A percentile compares a stretch with the other conserved stretches of the same genome.
Evolutionary conservation across 1,140 invertebrate genomes (phyloP).

Genomic region (Solen grandis): DNA sequence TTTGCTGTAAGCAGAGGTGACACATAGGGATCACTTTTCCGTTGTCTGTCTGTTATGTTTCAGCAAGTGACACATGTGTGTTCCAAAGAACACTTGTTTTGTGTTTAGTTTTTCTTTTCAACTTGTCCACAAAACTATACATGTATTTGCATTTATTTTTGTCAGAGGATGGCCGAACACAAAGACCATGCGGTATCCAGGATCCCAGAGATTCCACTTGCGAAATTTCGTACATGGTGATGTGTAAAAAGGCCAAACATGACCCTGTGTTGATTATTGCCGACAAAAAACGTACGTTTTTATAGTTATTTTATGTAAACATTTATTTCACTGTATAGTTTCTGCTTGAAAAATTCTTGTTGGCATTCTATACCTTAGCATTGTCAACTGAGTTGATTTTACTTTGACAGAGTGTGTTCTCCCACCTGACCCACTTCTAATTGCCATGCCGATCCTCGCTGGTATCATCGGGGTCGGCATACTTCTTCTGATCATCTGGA

Average conservation of each 20-base stretch:
- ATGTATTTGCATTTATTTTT: background rate
- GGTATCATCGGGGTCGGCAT: constrained; percentile 93
- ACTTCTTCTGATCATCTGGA: constrained; percentile 95
- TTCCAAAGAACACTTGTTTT: too few relatives aligned
- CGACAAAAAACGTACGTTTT: background rate
- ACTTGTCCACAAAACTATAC: too few relatives aligned
- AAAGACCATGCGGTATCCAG: background rate
- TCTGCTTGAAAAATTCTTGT: constrained; percentile 11
- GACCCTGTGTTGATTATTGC: background rate
- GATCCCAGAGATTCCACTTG: background rate
- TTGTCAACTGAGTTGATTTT: constrained; percentile 15
- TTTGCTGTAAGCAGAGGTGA: too few relatives aligned
- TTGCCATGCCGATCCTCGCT: constrained; percentile 95
- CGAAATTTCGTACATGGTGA: background rate
- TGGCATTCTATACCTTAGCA: background rate
- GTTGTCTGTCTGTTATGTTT: too few relatives aligned
- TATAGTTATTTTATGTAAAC: too few relatives aligned
- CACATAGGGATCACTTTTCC: too few relatives aligned
- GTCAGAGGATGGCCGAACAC: background rate
- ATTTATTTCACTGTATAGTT: background rate
- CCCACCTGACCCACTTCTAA: constrained; percentile 80
- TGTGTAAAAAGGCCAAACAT: background rate
- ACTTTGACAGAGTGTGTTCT: constrained; percentile 53
- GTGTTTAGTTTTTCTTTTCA: too few relatives aligned
- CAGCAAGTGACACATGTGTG: too few relatives aligned